These are phyloP conservation scores for Collichthys lucidus DNA, from an alignment of 2,113 vertebrate genomes.

Conservation along the genomic window DNA sequence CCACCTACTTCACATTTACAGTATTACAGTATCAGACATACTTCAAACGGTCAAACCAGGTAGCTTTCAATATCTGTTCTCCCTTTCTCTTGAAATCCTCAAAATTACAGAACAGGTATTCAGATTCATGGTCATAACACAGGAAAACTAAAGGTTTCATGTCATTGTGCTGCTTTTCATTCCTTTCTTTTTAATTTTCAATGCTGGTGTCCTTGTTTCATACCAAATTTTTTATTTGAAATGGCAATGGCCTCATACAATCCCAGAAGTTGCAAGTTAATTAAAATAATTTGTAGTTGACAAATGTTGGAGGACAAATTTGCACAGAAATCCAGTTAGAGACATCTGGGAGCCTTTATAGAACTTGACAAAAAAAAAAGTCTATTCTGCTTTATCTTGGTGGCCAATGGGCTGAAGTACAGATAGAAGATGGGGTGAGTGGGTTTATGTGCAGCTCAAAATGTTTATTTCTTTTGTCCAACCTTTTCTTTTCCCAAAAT, in stretches of 20 bases:
- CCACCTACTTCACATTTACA: background rate
- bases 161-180: background rate
- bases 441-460: background rate
- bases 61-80: background rate
- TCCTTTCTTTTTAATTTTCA: slow-evolving; percentile 10
- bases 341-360: background rate
- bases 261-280: slow-evolving; percentile 2
- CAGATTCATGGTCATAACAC: background rate
- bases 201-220: slow-evolving; percentile 15
- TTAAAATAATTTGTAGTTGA: background rate
- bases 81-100: background rate
- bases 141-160: background rate
- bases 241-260: background rate
- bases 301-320: slow-evolving; percentile 10
- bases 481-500: no score
- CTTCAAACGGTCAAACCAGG: background rate
- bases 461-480: background rate
- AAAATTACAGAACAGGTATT: background rate
- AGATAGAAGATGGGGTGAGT: no score
- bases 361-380: background rate
- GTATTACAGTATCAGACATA: no score
- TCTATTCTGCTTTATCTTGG: background rate
- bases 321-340: background rate
- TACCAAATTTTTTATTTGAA: slow-evolving; percentile 17
- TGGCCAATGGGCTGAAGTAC: background rate